Base-by-base conservation (phyloP, 1,140 invertebrate genomes). In the Himalopsyche phryganea region DNA sequence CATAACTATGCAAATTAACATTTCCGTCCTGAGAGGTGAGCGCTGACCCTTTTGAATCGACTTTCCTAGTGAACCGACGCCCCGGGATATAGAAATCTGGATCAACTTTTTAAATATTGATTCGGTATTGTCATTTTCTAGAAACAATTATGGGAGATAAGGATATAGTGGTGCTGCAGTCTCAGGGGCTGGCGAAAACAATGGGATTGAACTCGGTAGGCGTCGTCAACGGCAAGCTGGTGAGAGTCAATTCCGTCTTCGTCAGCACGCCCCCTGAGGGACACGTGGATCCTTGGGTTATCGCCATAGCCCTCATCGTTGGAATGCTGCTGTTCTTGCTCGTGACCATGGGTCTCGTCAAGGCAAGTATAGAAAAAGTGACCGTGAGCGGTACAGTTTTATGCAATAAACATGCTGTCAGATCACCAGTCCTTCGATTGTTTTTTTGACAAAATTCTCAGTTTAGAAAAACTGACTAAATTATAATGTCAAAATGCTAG, bases 251-350 rank as follows among this genome's bases (percentile, higher is more conserved):
- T 5, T 75, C 73, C 20, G 69, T 64, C 11, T 75, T 77, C 41
- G 42, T 74, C 11, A 67, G 68, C 15, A 66, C 63, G 13, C 65
- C 66, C 10, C 19, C 63, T 17, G 44, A 61, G 6, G 23, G 54
- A 42, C 51, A 49, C 28, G 53, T 74, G 48, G 68, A 69, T 0
- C 40, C 62, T 14, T 77, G 73, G 75, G 69, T 76, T 52, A 67
- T 76, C 32, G 60, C 65, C 9, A 15, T 72, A n/a, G 71, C 76
- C n/a, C 57, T 73, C 14, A 51, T 71, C 20, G 46, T 72, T 10
- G 76, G 75, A 10, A 56, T 76, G 45, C 19, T 72, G 14, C 20
- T 77, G 10, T 51, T 77, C 6, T 52, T 68, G n/a, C 14, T 76
- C 1, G 18, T 75, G 3, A 61, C 66, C 20, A 45, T 71, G 15